Evolutionary conservation across 2,888 invertebrate genomes (phyloP).

Genomic region (Rhogogaster chlorosoma): DNA sequence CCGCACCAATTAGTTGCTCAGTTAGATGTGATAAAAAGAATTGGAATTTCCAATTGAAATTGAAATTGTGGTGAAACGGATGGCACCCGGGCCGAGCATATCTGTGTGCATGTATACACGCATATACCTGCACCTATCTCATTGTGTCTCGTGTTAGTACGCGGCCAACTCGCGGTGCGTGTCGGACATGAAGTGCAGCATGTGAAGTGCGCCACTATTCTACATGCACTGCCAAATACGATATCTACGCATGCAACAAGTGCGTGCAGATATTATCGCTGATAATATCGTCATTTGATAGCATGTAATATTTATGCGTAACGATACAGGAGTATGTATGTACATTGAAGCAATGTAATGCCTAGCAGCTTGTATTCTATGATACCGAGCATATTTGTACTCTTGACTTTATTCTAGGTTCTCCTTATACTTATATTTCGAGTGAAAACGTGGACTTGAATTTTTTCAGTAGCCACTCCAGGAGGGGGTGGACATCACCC

Average conservation of each 20-base stretch:
- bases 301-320: not conserved
- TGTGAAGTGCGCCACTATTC: slow-evolving; percentile 49
- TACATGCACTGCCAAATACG: slow-evolving; percentile 42
- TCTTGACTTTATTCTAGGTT: not conserved
- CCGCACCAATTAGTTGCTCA: slow-evolving; percentile 47
- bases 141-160: slow-evolving; percentile 12
- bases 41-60: slow-evolving; percentile 50
- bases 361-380: not conserved
- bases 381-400: not conserved
- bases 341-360: not conserved
- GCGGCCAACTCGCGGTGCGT: slow-evolving; percentile 36
- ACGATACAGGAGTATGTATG: not conserved
- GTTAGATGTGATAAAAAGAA: slow-evolving; percentile 43
- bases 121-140: not conserved
- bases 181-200: slow-evolving; percentile 49
- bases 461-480: slow-evolving; percentile 76
- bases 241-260: slow-evolving; percentile 75
- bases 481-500: slow-evolving; percentile 77
- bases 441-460: slow-evolving; percentile 40
- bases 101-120: not conserved
- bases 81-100: not conserved
- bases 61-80: slow-evolving; percentile 30
- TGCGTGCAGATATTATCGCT: slow-evolving; percentile 74
- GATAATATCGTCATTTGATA: slow-evolving; percentile 13
- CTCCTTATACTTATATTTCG: not conserved